Evolutionary conservation across 2,113 vertebrate genomes (phyloP).

Genomic region (Brachionichthys hirsutus): DNA sequence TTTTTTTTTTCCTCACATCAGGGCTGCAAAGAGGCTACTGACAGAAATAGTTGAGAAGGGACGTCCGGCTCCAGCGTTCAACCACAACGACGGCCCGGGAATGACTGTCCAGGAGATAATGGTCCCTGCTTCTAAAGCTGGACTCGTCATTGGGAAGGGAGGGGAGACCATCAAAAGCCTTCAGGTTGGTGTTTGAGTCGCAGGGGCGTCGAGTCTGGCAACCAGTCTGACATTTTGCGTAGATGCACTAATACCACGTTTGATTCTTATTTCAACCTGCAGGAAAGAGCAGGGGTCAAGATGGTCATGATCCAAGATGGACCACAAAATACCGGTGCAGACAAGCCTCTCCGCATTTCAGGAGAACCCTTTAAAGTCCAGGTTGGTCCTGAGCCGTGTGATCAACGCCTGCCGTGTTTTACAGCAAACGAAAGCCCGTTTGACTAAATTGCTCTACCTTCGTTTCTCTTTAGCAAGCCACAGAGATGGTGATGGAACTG

Average conservation of each 20-base stretch:
- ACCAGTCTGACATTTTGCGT: background rate
- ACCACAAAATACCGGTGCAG: constrained; percentile 96
- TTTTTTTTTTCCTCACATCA: constrained; percentile 32
- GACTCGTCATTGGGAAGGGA: constrained; percentile 96
- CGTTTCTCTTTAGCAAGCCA: constrained; percentile 87
- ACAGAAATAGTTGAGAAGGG: constrained; percentile 97
- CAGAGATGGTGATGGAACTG: constrained; percentile 99
- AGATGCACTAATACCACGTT: background rate
- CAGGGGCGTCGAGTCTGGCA: background rate
- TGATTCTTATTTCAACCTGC: background rate
- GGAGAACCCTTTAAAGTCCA: constrained; percentile 99
- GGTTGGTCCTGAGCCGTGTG: constrained; percentile 60
- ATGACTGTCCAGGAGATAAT: constrained; percentile 97
- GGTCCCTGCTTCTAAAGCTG: constrained; percentile 96
- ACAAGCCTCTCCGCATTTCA: constrained; percentile 97
- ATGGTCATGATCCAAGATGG: constrained; percentile 99
- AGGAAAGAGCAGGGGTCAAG: constrained; percentile 97
- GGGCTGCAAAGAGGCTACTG: constrained; percentile 90
- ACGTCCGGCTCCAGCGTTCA: constrained; percentile 92
- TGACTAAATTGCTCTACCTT: background rate
- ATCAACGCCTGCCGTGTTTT: no score
- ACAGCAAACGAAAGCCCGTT: no score
- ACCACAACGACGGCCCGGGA: constrained; percentile 92
- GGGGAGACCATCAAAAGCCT: constrained; percentile 98
- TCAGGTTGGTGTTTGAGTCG: constrained; percentile 78